Evolutionary conservation across 2,888 invertebrate species (phyloP).

Genomic region (Volucella zonaria): DNA sequence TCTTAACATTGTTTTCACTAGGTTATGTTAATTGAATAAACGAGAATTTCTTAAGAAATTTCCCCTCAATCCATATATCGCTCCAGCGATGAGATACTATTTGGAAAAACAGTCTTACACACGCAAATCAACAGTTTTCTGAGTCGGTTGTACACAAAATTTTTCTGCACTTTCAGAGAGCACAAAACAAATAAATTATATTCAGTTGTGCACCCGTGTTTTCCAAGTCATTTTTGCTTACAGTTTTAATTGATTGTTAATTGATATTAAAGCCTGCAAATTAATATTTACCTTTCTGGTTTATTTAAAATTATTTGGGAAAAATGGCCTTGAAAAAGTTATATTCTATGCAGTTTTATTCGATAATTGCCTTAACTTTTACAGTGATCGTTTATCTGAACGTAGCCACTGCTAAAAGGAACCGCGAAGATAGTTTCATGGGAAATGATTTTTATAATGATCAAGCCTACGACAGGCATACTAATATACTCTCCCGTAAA

Average conservation of each 20-base stretch:
- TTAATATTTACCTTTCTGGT: not conserved
- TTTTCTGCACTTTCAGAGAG: slow-evolving; percentile 1
- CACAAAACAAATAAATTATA: not conserved
- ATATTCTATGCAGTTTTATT: no score
- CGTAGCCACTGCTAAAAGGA: not conserved
- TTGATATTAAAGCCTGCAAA: not conserved
- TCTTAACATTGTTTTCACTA: slow-evolving; percentile 55
- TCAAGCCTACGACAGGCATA: slow-evolving; percentile 69
- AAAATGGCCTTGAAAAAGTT: not conserved
- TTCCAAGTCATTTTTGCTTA: no score
- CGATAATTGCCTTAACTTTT: not conserved
- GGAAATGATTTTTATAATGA: not conserved
- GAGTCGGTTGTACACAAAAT: slow-evolving; percentile 20
- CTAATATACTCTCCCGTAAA: slow-evolving; percentile 81
- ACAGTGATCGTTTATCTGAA: slow-evolving; percentile 6
- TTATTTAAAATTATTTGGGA: not conserved
- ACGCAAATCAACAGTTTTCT: slow-evolving; percentile 33
- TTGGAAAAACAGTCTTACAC: not conserved
- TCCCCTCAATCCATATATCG: not conserved
- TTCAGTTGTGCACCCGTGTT: not conserved
- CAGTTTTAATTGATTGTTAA: not conserved
- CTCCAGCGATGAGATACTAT: slow-evolving; percentile 6
- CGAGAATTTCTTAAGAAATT: slow-evolving; percentile 7
- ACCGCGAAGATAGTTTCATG: not conserved
- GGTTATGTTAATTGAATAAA: slow-evolving; percentile 49